phyloP scores from a whole-genome alignment of 1,140 invertebrate species.

The Hypothenemus hampei region DNA sequence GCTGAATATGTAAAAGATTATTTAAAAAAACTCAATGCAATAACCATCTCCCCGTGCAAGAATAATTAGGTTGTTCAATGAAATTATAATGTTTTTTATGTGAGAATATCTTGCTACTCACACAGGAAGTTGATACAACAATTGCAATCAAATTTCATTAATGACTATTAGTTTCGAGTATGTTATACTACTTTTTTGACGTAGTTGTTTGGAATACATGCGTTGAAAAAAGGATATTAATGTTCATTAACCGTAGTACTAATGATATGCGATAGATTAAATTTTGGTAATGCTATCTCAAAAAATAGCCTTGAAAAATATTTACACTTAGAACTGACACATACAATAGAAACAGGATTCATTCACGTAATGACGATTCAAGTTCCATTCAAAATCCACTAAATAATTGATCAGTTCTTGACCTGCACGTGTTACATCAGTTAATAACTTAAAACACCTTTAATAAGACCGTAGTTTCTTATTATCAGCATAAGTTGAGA shows the following conservation, averaged over 20 bases:
- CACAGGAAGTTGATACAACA: slow-evolving; percentile 22
- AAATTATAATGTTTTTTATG: slow-evolving; percentile 18
- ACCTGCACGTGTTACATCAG: too few species aligned
- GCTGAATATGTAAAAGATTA: slow-evolving; percentile 16
- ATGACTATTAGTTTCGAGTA: slow-evolving; percentile 9
- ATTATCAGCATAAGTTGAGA: too few species aligned
- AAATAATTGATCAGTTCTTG: too few species aligned
- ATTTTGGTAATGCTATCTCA: not conserved
- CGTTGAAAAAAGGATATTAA: slow-evolving; percentile 13
- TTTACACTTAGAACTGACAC: too few species aligned
- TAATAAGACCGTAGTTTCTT: too few species aligned
- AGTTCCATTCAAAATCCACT: too few species aligned
- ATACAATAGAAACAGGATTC: too few species aligned
- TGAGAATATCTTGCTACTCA: slow-evolving; percentile 22
- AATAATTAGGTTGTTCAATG: slow-evolving; percentile 20
- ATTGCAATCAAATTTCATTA: slow-evolving; percentile 24
- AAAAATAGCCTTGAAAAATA: not conserved
- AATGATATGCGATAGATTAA: slow-evolving; percentile 2
- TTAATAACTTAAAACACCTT: too few species aligned
- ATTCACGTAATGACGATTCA: too few species aligned
- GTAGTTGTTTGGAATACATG: not conserved
- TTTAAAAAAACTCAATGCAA: slow-evolving; percentile 20
- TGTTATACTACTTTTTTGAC: slow-evolving; percentile 11
- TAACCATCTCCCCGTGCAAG: slow-evolving; percentile 9
- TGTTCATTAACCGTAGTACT: slow-evolving; percentile 12